Percentiles rank a stretch among this genome's conserved stretches.
Evolutionary conservation across 2,797 vertebrate genomes (phyloP).

Genomic region (Neosalanx taihuensis): DNA sequence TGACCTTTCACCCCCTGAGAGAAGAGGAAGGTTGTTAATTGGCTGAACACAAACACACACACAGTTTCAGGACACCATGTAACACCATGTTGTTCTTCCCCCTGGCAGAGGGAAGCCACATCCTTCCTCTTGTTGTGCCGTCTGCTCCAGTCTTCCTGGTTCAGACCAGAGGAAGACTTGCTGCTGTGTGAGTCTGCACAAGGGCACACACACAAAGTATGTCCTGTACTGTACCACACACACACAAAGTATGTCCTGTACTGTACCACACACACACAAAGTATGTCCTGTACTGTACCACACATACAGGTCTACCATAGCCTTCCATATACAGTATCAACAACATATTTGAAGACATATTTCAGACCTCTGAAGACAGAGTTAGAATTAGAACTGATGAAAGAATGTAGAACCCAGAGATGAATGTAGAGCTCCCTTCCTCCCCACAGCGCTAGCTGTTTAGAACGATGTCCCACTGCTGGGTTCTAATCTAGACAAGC

Average conservation of each 20-base stretch:
- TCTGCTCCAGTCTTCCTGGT: conserved; percentile 12
- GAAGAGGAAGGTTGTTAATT: too few species aligned
- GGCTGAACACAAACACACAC: too few species aligned
- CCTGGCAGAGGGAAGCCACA: neutral
- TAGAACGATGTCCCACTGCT: neutral
- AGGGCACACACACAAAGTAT: neutral
- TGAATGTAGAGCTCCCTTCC: too few species aligned
- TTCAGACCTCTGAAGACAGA: neutral
- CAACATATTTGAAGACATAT: too few species aligned
- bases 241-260: too few species aligned
- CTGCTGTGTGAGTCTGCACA: conserved; percentile 24
- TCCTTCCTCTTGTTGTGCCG: neutral
- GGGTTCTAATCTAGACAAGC: too few species aligned
- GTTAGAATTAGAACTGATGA: neutral
- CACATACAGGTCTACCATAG: too few species aligned
- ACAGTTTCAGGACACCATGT: neutral
- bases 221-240: too few species aligned
- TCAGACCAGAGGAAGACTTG: conserved; percentile 22
- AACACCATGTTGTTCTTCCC: conserved; percentile 8
- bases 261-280: too few species aligned
- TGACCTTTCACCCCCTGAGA: too few species aligned
- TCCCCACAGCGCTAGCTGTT: too few species aligned
- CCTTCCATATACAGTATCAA: neutral
- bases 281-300: too few species aligned
- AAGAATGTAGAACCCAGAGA: neutral